phyloP scores from a whole-genome alignment of 2,888 invertebrate species.

The Sclerodermus sp. region DNA sequence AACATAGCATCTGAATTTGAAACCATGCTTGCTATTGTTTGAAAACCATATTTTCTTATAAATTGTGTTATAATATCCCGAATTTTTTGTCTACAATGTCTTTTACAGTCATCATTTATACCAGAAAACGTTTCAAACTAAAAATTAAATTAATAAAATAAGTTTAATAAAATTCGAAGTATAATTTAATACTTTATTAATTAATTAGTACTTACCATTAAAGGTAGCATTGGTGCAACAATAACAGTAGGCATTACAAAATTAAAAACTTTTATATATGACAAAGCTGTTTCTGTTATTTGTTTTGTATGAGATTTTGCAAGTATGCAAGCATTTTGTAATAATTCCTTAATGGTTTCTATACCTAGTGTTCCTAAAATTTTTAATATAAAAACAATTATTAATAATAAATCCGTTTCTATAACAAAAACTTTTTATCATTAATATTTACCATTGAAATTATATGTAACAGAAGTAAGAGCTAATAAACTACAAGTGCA shows the following conservation, averaged over 20 bases:
- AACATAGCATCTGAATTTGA: constrained; percentile 72
- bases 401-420: not conserved
- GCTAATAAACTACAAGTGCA: constrained; percentile 74
- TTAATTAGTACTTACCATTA: constrained; percentile 61
- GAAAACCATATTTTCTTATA: constrained; percentile 75
- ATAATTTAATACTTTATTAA: not conserved
- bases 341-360: constrained; percentile 63
- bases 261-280: constrained; percentile 74
- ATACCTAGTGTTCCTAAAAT: constrained; percentile 63
- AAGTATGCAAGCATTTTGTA: constrained; percentile 67
- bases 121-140: constrained; percentile 69
- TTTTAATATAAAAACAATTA: not conserved
- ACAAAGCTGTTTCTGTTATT: constrained; percentile 69
- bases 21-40: constrained; percentile 71
- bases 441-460: constrained; percentile 60
- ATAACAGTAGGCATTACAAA: constrained; percentile 67
- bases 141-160: constrained; percentile 11
- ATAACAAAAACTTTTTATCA: not conserved
- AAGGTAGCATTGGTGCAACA: constrained; percentile 67
- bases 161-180: too few species aligned
- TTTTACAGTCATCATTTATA: constrained; percentile 82
- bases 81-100: constrained; percentile 78
- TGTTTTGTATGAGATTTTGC: constrained; percentile 69
- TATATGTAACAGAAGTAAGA: constrained; percentile 73
- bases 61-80: constrained; percentile 76